These are phyloP conservation scores for Enteromius thamalakanensis DNA, from an alignment of 2,797 vertebrate genomes.

Conservation along the genomic window DNA sequence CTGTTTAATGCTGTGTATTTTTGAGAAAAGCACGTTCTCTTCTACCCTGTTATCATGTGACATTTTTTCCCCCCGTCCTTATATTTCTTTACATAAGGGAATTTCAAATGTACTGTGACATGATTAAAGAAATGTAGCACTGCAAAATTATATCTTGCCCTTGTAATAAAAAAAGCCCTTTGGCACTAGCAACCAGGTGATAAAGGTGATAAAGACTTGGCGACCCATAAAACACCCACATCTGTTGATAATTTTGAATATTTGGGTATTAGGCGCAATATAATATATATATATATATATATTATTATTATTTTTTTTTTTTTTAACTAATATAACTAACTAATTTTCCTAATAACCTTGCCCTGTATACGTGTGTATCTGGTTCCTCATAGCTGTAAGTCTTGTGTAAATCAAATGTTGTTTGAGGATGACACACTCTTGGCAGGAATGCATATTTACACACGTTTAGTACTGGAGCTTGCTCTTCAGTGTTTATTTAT, in stretches of 20 bases:
- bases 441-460: neutral
- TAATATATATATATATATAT: neutral
- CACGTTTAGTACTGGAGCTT: neutral
- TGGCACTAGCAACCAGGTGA: neutral
- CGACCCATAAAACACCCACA: neutral
- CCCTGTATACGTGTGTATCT: neutral
- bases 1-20: neutral
- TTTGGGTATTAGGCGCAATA: neutral
- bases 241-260: neutral
- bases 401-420: neutral
- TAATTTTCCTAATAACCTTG: neutral
- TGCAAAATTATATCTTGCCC: neutral
- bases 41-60: neutral
- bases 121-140: neutral
- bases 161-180: neutral
- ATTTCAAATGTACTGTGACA: neutral
- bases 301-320: too few species aligned
- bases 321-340: too few species aligned
- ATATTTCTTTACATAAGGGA: too few species aligned
- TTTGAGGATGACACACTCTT: neutral
- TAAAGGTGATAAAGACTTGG: neutral
- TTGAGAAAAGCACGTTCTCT: neutral
- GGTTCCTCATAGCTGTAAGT: neutral
- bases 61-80: neutral
- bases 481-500: constrained; percentile 36